These are phyloP conservation scores for Thereva unica DNA, from an alignment of 2,888 invertebrate genomes.

Conservation along the genomic window DNA sequence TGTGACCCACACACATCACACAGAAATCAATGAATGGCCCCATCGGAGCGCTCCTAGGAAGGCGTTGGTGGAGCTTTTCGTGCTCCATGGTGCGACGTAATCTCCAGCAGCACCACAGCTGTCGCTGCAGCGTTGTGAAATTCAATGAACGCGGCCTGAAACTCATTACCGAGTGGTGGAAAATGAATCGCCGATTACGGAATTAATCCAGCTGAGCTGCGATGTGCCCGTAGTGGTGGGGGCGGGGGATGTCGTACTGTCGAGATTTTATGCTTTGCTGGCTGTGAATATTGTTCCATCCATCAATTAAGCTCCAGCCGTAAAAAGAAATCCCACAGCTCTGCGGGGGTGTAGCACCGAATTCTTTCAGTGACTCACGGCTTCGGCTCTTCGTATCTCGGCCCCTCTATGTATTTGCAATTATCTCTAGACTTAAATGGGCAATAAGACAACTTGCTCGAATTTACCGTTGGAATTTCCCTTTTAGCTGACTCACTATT, in stretches of 20 bases:
- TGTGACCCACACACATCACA: too few relatives aligned
- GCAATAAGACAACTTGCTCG: not conserved
- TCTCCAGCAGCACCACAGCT: not conserved
- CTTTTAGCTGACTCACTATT: not conserved
- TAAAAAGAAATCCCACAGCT: not conserved
- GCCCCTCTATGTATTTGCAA: too few relatives aligned
- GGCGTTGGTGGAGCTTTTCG: too few relatives aligned
- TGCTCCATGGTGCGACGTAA: not conserved
- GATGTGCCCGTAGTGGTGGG: too few relatives aligned
- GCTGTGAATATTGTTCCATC: slow-evolving; percentile 5
- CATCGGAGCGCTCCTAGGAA: too few relatives aligned
- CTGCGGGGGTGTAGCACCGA: not conserved
- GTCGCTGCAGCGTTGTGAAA: slow-evolving; percentile 1
- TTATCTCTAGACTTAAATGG: too few relatives aligned
- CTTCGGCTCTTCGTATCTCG: too few relatives aligned
- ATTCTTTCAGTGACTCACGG: slow-evolving; percentile 1
- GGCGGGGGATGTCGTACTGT: too few relatives aligned
- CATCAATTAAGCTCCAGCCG: slow-evolving; percentile 5
- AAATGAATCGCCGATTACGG: slow-evolving; percentile 1
- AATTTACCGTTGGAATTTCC: slow-evolving; percentile 10
- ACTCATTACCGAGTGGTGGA: not conserved
- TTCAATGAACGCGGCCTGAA: slow-evolving; percentile 3
- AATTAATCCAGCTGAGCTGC: not conserved
- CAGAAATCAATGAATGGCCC: too few relatives aligned
- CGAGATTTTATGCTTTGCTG: slow-evolving; percentile 13